phyloP scores from a whole-genome alignment of 2,113 vertebrate species.

The Dascyllus trimaculatus region DNA sequence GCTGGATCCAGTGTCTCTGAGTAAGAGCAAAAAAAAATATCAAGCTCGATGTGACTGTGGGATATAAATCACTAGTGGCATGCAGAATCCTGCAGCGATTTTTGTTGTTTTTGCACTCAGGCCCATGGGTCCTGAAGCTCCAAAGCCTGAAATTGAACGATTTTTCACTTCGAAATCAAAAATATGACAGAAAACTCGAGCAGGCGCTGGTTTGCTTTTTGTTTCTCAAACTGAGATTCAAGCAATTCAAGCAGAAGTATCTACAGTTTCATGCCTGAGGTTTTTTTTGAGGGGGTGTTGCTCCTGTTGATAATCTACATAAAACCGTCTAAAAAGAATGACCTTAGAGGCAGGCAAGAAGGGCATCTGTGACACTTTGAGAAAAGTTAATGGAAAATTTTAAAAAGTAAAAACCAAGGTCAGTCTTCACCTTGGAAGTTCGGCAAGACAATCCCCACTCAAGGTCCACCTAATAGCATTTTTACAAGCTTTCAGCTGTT shows the following conservation, averaged over 20 bases:
- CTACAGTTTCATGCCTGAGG: neutral
- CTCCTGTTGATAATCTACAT: neutral
- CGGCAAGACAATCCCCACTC: no score
- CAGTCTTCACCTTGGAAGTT: no score
- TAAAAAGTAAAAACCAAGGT: no score
- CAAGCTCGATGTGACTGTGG: conserved; percentile 1
- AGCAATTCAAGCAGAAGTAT: no score
- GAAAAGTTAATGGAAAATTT: no score
- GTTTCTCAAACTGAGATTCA: neutral
- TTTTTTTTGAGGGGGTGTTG: neutral
- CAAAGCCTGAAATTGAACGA: neutral
- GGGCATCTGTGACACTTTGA: no score
- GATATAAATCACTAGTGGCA: neutral
- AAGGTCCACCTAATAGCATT: no score
- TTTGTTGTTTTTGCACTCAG: neutral
- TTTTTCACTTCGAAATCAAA: neutral
- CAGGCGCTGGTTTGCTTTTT: neutral
- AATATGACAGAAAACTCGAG: neutral
- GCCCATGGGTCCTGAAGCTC: neutral
- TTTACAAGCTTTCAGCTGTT: no score
- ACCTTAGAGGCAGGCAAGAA: no score
- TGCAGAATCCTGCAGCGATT: conserved; percentile 6
- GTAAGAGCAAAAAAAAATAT: conserved; percentile 19
- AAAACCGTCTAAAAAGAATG: neutral
- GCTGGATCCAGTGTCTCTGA: conserved; percentile 17